Conservation (phyloP, 2,113 vertebrate species). For the rat (Rattus norvegicus) region DNA sequence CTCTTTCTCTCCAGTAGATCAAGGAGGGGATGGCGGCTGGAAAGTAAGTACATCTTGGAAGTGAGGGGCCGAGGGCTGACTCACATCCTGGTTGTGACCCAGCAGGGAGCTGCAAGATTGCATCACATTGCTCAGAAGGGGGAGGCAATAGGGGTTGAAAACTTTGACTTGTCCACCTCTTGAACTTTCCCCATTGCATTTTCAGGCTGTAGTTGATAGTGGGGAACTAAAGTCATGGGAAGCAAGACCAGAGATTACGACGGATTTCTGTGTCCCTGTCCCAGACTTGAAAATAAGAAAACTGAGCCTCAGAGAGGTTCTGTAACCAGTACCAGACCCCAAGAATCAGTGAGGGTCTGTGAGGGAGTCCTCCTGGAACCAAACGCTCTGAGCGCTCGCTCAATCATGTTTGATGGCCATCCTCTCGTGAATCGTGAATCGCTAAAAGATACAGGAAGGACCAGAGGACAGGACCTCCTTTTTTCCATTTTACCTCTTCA, state of each 20-base stretch:
- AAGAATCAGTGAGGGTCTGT: not conserved
- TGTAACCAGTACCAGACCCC: not conserved
- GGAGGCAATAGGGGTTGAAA: not conserved
- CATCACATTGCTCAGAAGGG: not conserved
- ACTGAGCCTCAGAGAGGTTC: fast-evolving
- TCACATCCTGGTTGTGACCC: not conserved
- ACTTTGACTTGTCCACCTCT: not conserved
- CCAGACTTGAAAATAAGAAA: not conserved
- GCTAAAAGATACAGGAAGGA: not conserved
- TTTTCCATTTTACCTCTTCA: not conserved
- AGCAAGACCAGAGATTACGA: not conserved
- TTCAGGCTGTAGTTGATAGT: not conserved
- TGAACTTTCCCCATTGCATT: not conserved
- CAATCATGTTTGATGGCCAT: fast-evolving
- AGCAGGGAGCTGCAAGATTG: not conserved
- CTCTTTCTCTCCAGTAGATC: not conserved
- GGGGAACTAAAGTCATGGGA: not conserved
- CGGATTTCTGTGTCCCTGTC: not conserved
- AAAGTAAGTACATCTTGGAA: no score
- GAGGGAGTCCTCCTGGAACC: fast-evolving
- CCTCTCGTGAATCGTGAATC: fast-evolving
- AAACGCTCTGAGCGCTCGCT: fast-evolving
- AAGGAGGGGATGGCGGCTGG: no score
- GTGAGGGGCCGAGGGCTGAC: not conserved
- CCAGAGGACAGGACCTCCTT: fast-evolving